A percentile compares a stretch with the other conserved stretches of the same genome.
phyloP scores from a whole-genome alignment of 92 coral and sea anemone species.

The Plumapathes pennacea region DNA sequence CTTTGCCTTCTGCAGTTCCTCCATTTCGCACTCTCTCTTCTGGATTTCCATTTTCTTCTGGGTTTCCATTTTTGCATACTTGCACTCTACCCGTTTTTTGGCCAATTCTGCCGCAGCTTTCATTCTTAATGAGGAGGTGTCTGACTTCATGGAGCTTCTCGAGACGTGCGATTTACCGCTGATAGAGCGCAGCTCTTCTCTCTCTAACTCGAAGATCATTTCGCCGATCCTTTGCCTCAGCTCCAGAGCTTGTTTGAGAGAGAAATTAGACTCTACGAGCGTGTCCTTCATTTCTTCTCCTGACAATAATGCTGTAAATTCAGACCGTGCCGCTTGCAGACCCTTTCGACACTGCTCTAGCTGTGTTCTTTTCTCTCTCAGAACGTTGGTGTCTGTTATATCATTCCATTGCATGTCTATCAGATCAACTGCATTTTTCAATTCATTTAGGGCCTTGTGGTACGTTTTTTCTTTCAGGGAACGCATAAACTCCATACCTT shows the following conservation, averaged over 20 bases:
- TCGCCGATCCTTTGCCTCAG: slow-evolving; percentile 23
- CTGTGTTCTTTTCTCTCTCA: slow-evolving; percentile 23
- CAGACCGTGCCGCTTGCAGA: slow-evolving; percentile 21
- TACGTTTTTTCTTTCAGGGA: slow-evolving; percentile 3
- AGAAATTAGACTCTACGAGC: not conserved
- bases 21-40: slow-evolving; percentile 9
- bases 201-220: slow-evolving; percentile 31
- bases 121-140: slow-evolving; percentile 3
- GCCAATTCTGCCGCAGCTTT: slow-evolving; percentile 4
- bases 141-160: slow-evolving; percentile 3
- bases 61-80: slow-evolving; percentile 18
- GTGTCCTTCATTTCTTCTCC: not conserved
- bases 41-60: slow-evolving; percentile 15
- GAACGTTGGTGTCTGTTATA: slow-evolving; percentile 4
- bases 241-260: slow-evolving; percentile 8
- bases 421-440: slow-evolving; percentile 24
- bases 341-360: slow-evolving; percentile 25
- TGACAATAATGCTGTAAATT: not conserved
- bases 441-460: slow-evolving; percentile 6
- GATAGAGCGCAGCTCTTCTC: slow-evolving; percentile 18
- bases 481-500: slow-evolving; percentile 2
- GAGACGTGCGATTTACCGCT: not conserved
- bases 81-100: slow-evolving; percentile 9
- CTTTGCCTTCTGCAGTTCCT: slow-evolving; percentile 26
- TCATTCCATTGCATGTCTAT: slow-evolving; percentile 41